These are phyloP conservation scores for Cephus nigrinus DNA, from an alignment of 2,888 invertebrate genomes.

Conservation along the genomic window DNA sequence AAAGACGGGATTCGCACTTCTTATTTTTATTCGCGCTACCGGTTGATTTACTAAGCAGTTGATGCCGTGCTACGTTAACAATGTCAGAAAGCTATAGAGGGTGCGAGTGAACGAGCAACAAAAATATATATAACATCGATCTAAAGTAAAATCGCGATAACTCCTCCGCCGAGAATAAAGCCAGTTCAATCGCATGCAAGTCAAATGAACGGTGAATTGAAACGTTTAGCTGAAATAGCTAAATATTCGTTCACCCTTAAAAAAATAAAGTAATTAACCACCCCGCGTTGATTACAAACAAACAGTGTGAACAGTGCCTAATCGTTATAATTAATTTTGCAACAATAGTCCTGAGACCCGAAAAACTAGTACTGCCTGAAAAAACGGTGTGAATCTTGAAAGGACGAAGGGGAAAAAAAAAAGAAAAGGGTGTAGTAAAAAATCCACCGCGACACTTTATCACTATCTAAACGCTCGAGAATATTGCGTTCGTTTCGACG, in stretches of 20 bases:
- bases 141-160: neutral
- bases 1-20: neutral
- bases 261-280: too few relatives aligned
- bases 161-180: neutral
- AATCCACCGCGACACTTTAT: neutral
- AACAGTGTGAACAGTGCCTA: neutral
- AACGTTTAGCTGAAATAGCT: neutral
- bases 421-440: neutral
- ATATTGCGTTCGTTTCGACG: conserved; percentile 6
- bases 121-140: neutral
- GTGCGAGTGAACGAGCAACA: neutral
- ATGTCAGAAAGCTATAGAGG: neutral
- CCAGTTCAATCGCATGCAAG: too few relatives aligned
- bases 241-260: neutral
- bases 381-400: neutral
- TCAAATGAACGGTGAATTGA: neutral
- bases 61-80: neutral
- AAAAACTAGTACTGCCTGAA: neutral
- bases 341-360: neutral
- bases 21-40: neutral
- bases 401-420: neutral
- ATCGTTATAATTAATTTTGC: neutral
- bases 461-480: conserved; percentile 2
- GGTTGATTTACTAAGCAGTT: neutral
- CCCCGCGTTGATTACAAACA: neutral